Percentiles rank a stretch among this genome's conserved stretches.
These are phyloP conservation scores for Maniola jurtina DNA, from an alignment of 1,140 invertebrate genomes.

Conservation along the genomic window DNA sequence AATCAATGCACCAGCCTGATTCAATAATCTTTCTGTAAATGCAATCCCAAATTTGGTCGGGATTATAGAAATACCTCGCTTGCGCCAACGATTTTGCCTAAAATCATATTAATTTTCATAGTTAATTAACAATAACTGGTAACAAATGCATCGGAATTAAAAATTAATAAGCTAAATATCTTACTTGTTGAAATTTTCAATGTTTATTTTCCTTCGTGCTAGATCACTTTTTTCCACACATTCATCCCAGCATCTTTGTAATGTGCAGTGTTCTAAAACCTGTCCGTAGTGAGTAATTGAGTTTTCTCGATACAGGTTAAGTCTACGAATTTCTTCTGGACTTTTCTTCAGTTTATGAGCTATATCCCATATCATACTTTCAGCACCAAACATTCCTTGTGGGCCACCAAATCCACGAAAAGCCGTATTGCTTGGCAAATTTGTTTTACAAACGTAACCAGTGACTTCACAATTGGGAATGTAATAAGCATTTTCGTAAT, in stretches of 20 bases:
- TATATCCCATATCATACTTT: constrained; percentile 88
- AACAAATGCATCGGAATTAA: constrained; percentile 15
- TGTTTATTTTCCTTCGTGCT: constrained; percentile 78
- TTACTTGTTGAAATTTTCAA: constrained; percentile 88
- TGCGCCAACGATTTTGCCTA: constrained; percentile 90
- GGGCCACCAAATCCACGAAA: constrained; percentile 94
- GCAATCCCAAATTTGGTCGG: constrained; percentile 95
- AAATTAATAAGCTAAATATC: constrained; percentile 28
- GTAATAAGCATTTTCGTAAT: constrained; percentile 89
- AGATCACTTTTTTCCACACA: constrained; percentile 86
- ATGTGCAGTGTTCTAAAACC: constrained; percentile 85
- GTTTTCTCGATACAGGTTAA: constrained; percentile 92
- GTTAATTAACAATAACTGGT: neutral
- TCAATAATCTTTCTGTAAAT: constrained; percentile 89
- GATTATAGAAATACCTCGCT: constrained; percentile 91
- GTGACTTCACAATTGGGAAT: constrained; percentile 84
- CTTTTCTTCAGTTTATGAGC: constrained; percentile 85
- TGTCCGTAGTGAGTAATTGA: constrained; percentile 90
- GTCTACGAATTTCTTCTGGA: constrained; percentile 71
- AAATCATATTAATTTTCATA: constrained; percentile 40
- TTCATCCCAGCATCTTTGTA: constrained; percentile 91
- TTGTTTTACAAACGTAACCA: constrained; percentile 89
- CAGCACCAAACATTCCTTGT: constrained; percentile 92
- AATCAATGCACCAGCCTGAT: constrained; percentile 94
- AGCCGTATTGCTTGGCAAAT: constrained; percentile 93